These are phyloP conservation scores for Scaptomyza montana DNA, from an alignment of 1,140 invertebrate genomes.

Conservation along the genomic window DNA sequence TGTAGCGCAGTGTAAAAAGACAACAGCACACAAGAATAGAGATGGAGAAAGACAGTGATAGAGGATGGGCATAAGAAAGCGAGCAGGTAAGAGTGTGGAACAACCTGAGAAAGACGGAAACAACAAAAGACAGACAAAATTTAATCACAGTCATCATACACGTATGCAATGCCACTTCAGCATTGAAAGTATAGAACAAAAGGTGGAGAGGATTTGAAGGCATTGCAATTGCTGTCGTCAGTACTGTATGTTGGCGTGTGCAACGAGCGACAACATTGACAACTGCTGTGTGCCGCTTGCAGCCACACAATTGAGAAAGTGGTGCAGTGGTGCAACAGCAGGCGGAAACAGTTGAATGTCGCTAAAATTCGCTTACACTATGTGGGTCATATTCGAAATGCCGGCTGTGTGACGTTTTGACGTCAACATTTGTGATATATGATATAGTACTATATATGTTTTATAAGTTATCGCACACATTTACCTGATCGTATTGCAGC, in stretches of 20 bases:
- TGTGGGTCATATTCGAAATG: constrained; percentile 53
- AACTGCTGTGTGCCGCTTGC: constrained; percentile 43
- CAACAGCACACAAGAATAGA: constrained; percentile 37
- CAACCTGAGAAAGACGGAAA: constrained; percentile 11
- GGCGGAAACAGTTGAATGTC: constrained; percentile 12
- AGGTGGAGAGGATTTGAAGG: background rate
- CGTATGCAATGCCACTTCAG: constrained; percentile 51
- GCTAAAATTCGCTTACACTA: constrained; percentile 8
- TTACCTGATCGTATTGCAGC: constrained; percentile 69
- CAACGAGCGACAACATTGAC: constrained; percentile 4
- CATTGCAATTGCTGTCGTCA: constrained; percentile 22
- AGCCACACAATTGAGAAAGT: constrained; percentile 41
- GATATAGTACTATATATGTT: background rate
- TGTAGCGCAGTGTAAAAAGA: constrained; percentile 33
- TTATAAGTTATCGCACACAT: constrained; percentile 26
- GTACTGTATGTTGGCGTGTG: constrained; percentile 26
- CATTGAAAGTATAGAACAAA: background rate
- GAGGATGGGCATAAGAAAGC: too few relatives aligned
- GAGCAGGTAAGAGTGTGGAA: constrained; percentile 1
- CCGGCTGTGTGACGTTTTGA: constrained; percentile 45
- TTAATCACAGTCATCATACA: constrained; percentile 65
- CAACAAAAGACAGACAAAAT: constrained; percentile 59
- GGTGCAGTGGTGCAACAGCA: constrained; percentile 17
- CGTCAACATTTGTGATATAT: constrained; percentile 32
- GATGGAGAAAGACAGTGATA: background rate